phyloP scores from a whole-genome alignment of 2,797 vertebrate genomes.

The Betta splendens region DNA sequence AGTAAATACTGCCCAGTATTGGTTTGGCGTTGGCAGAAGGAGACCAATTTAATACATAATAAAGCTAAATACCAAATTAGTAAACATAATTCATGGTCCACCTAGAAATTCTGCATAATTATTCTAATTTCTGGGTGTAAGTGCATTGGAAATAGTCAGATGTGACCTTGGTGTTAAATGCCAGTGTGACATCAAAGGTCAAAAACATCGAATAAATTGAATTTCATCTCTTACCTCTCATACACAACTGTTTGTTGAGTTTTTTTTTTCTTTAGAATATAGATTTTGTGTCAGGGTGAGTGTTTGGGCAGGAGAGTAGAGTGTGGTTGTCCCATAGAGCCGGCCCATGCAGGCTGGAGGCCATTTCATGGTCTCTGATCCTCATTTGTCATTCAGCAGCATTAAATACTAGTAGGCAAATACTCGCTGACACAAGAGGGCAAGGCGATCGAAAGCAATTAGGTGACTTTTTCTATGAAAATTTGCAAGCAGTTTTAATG shows the following conservation, averaged over 20 bases:
- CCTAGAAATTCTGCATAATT: neutral
- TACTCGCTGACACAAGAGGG: conserved; percentile 68
- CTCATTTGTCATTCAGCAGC: conserved; percentile 82
- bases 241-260: conserved; percentile 25
- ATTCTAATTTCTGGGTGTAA: conserved; percentile 18
- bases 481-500: conserved; percentile 30
- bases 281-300: conserved; percentile 61
- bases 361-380: conserved; percentile 78
- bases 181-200: conserved; percentile 35
- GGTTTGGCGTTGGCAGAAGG: too few species aligned
- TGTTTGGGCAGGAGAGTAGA: conserved; percentile 19
- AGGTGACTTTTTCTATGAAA: conserved; percentile 57
- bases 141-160: conserved; percentile 4
- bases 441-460: conserved; percentile 80
- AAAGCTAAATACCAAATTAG: neutral
- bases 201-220: conserved; percentile 12
- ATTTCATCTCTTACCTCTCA: conserved; percentile 10
- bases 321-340: conserved; percentile 31
- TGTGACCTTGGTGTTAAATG: conserved; percentile 7
- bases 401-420: conserved; percentile 82
- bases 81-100: neutral
- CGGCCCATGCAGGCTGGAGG: conserved; percentile 39
- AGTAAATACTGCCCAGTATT: neutral
- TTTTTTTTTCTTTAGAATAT: conserved; percentile 57
- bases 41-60: neutral